Percentiles rank a stretch among this genome's conserved stretches.
phyloP scores from a whole-genome alignment of 2,888 invertebrate species.

The Criorhina ranunculi region DNA sequence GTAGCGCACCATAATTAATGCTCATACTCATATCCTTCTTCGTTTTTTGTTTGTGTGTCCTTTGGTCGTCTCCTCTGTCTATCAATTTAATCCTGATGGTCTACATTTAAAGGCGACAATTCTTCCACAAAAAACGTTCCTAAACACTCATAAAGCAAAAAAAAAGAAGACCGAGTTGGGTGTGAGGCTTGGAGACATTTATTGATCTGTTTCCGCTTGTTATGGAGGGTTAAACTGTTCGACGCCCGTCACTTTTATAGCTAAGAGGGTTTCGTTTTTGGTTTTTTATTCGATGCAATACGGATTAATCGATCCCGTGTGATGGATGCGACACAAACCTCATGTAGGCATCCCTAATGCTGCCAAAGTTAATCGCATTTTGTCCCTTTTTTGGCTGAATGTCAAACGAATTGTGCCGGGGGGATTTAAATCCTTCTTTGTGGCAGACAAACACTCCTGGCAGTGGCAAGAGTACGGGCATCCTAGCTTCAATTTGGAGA shows the following conservation, averaged over 20 bases:
- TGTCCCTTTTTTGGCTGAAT: slow-evolving; percentile 54
- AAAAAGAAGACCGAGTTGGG: not conserved
- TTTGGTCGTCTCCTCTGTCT: slow-evolving; percentile 39
- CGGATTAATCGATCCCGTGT: slow-evolving; percentile 44
- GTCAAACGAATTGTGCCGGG: slow-evolving; percentile 36
- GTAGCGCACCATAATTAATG: slow-evolving; percentile 61
- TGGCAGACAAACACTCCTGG: slow-evolving; percentile 32
- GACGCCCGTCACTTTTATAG: slow-evolving; percentile 16
- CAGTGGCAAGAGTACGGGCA: slow-evolving; percentile 55
- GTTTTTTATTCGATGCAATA: slow-evolving; percentile 36
- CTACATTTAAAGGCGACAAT: slow-evolving; percentile 58
- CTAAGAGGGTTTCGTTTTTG: slow-evolving; percentile 48
- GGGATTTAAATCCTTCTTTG: slow-evolving; percentile 58
- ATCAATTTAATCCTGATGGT: slow-evolving; percentile 54
- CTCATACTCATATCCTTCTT: slow-evolving; percentile 47
- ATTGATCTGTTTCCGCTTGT: slow-evolving; percentile 61
- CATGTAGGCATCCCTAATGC: slow-evolving; percentile 43
- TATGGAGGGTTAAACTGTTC: slow-evolving; percentile 23
- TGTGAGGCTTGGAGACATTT: slow-evolving; percentile 32
- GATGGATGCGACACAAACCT: slow-evolving; percentile 44
- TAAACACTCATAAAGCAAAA: slow-evolving; percentile 43
- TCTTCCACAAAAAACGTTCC: slow-evolving; percentile 38
- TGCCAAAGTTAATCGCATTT: slow-evolving; percentile 64
- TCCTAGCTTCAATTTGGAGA: slow-evolving; percentile 32
- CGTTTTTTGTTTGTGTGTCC: slow-evolving; percentile 19